Evolutionary conservation across 1,140 invertebrate species (phyloP), one percentile per base, ranked within the genome.

Genomic region (Plodia interpunctella): DNA sequence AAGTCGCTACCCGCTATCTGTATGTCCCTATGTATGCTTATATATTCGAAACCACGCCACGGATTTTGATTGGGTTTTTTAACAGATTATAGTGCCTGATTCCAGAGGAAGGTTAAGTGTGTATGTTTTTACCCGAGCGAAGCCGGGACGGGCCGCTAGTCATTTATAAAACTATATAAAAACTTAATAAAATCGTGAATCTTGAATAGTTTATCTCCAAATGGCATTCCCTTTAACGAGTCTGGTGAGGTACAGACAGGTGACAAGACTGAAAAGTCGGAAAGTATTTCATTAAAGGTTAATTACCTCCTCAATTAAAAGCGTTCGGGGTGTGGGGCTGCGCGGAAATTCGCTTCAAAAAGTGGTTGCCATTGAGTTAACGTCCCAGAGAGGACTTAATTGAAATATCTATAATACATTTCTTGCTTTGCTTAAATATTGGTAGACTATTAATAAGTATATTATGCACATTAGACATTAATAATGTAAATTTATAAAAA

Each of bases 271-370:
- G 25, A 18, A 32, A 35, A 55, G 15, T 32, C 53, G 25, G 30
- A 32, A 55, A 50, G 21, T 49, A 55, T 21, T 54, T 53, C 38
- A 28, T 49, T 53, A 60, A 55, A 55, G 25, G 18, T 25, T 51
- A 49, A 35, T 54, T 57, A 55, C 57, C 57, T 65, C 67, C 65
- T 65, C 58, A 53, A 21, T 53, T 53, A 53, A 53, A 10, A 53
- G 8, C 19, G 8, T 15, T 25, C 19, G 19, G 11, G 51, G 21
- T n/a, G 55, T 53, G 13, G 55, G 59, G 56, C 32, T 51, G 13
- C 11, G 61, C 56, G 64, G 63, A 68, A 76, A 71, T 73, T 70
- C 64, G 55, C 64, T 72, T 70, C 69, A 67, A 72, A 76, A 70
- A 60, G 38, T 44, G 38, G 15, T 5, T 3, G 15, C 38, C 38